phyloP scores from a whole-genome alignment of 2,113 vertebrate species.

The Capricornis sumatraensis region DNA sequence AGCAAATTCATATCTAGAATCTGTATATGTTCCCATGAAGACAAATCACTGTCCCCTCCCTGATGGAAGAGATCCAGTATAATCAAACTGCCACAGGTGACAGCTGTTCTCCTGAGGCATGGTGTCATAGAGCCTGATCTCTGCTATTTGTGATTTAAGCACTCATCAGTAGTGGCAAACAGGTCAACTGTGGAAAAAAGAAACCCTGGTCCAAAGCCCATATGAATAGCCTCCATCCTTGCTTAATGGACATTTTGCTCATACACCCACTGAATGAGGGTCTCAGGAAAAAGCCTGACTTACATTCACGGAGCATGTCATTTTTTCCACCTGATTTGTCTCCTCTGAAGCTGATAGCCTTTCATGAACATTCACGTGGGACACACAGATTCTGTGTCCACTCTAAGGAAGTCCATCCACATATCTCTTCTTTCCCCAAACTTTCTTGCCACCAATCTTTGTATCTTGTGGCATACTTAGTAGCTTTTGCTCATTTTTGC shows the following conservation, averaged over 20 bases:
- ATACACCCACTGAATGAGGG: neutral
- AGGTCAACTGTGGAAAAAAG: neutral
- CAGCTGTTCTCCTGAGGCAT: neutral
- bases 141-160: neutral
- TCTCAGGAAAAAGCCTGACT: neutral
- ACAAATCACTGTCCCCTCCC: neutral
- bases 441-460: neutral
- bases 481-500: neutral
- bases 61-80: neutral
- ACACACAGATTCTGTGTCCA: neutral
- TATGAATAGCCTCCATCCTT: neutral
- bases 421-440: neutral
- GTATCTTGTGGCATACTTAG: neutral
- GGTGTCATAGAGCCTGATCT: neutral
- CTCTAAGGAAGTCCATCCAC: neutral
- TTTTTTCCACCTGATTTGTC: neutral
- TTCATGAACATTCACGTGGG: neutral
- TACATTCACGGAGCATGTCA: neutral
- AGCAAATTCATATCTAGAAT: neutral
- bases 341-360: neutral
- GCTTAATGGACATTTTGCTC: neutral
- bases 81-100: neutral
- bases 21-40: neutral
- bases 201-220: neutral
- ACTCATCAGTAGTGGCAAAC: too few species aligned